Evolutionary conservation across 1,140 invertebrate genomes (phyloP), one percentile per base, ranked within the genome.

Genomic region (Bombus superbus): DNA sequence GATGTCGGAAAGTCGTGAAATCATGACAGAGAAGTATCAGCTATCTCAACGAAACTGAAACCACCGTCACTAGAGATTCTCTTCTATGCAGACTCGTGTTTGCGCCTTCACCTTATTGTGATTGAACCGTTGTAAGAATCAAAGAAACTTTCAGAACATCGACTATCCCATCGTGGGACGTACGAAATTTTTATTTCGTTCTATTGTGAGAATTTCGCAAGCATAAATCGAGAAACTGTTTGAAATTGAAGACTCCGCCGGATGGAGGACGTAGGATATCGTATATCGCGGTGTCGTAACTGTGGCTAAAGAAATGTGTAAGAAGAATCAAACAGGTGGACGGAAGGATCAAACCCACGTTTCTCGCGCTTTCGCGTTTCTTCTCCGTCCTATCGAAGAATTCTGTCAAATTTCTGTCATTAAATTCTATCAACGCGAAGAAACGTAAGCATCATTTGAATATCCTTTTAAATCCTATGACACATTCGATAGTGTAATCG

Each of bases 311-410:
- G 83, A 68, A 81, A 85, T 74, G 79, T 57, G 71, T 59, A 64
- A 66, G 66, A 86, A 57, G 85, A 89, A 86, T 89, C 80, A 86
- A 89, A 86, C 85, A 83, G 71, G 79, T 88, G 88, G 80, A 89
- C 78, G 59, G 73, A 69, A 62, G 28, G 28, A 62, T 62, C 59
- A 59, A 72, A 64, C 15, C 40, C 8, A 44, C 38, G 25, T 18
- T 42, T 32, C 22, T 3, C 11, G 44, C n/a, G 18, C 22, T 35
- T 4, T 10, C 8, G 22, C 53, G 64, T 25, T 40, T 59, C 3
- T 9, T 4, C 25, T 32, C 8, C 2, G 40, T 8, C 25, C 22
- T 25, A 9, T 22, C 71, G 47, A 13, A n/a, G 13, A 13, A 15
- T 53, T 8, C 10, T 13, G 13, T 32, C 4, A 44, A 44, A 68